Evolutionary conservation across 2,888 invertebrate genomes (phyloP), one percentile per base, ranked within the genome.

Genomic region (Aleiodes alternator): DNA sequence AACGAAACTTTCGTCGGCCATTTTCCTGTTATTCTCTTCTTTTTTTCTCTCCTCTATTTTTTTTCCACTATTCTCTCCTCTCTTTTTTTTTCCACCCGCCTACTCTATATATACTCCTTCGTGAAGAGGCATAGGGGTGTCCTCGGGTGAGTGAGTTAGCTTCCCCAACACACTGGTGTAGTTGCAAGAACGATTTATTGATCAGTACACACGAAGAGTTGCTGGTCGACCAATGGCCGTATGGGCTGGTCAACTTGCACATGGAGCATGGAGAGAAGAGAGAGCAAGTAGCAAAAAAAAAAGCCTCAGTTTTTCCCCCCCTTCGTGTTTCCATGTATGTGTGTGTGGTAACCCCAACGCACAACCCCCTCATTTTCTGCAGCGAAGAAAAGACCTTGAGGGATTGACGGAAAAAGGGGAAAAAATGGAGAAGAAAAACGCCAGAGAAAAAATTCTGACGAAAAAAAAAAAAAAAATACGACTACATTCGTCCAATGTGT

Each of bases 181-280:
- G 82, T 80, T 82, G 82, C 82, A 86, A 83, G 86, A 87, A 84
- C 85, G 86, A 88, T 88, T 88, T 88, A 88, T 88, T 87, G 88
- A 88, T 88, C 87, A 85, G 80, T 53, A 43, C 43, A 43, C 43
- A 43, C 43, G 80, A 79, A 23, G 79, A 79, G 81, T 73, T 72
- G 34, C 70, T 43, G 23, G 76, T 79, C 81, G 83, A 82, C 88
- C 88, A 88, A 88, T 88, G 82, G 83, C 73, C 56, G 69, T 68
- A 69, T 57, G 72, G 59, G 68, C 72, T 71, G 78, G 80, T 79
- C 79, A 80, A 68, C 64, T 78, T 57, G 57, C 57, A 66, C 75
- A 72, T 23, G 23, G 64, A 48, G 57, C 51, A 69, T 16, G 71
- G 70, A 76, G 61, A 23, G 23, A 23, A 23, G 1, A 23, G 23